Evolutionary conservation across 2,888 invertebrate genomes (phyloP).

Genomic region (Trichopoda pennipes): DNA sequence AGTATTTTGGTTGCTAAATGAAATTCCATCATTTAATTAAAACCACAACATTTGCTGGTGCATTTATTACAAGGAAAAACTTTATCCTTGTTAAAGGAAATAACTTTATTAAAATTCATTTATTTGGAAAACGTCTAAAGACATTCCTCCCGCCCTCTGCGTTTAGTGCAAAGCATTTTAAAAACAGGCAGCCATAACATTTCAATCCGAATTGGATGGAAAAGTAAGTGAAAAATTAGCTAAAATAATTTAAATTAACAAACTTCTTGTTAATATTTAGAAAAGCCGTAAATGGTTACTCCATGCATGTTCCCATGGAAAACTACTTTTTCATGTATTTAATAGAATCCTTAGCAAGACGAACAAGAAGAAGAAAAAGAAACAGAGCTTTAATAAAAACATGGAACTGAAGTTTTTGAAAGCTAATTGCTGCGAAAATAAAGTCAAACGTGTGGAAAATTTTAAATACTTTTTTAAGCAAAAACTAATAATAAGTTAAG

Average conservation of each 20-base stretch:
- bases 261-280: too few relatives aligned
- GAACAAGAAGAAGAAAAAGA: neutral
- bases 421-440: conserved; percentile 61
- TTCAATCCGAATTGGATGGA: too few relatives aligned
- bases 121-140: too few relatives aligned
- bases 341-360: conserved; percentile 1
- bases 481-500: conserved; percentile 8
- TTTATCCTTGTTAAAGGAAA: conserved; percentile 45
- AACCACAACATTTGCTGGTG: conserved; percentile 1
- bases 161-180: too few relatives aligned
- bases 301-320: too few relatives aligned
- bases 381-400: neutral
- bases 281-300: too few relatives aligned
- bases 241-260: too few relatives aligned
- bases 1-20: conserved; percentile 1
- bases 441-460: conserved; percentile 61
- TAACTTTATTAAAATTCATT: neutral
- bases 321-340: neutral
- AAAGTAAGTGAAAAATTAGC: too few relatives aligned
- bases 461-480: conserved; percentile 33
- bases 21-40: conserved; percentile 14
- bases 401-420: conserved; percentile 40
- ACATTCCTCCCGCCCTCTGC: too few relatives aligned
- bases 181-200: too few relatives aligned
- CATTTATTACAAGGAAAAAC: conserved; percentile 22